A percentile compares a stretch with the other conserved stretches of the same genome.
Evolutionary conservation across 1,140 invertebrate genomes (phyloP).

Genomic region (Psix sp.): DNA sequence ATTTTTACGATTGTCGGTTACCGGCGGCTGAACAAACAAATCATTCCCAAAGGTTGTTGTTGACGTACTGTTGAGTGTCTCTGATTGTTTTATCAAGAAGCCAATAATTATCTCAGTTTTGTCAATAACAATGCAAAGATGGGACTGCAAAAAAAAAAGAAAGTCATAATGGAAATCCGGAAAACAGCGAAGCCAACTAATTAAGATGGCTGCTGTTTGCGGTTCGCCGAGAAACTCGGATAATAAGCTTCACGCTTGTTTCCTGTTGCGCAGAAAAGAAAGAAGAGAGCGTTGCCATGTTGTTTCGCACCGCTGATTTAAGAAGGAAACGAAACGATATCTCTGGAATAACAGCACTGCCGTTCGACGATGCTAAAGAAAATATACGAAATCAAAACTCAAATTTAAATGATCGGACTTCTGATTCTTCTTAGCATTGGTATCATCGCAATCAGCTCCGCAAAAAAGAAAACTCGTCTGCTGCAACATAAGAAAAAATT

Average conservation of each 20-base stretch:
- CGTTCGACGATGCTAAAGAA: conserved; percentile 27
- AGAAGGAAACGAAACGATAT: conserved; percentile 59
- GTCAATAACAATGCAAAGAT: conserved; percentile 17
- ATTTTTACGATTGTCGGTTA: no score
- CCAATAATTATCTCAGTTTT: conserved; percentile 13
- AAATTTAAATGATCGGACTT: conserved; percentile 27
- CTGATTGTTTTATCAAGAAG: conserved; percentile 10
- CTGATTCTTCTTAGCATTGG: background rate
- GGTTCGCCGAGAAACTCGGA: conserved; percentile 58
- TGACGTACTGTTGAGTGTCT: no score
- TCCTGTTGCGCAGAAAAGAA: conserved; percentile 61
- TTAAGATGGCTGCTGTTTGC: conserved; percentile 59
- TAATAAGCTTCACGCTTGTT: conserved; percentile 62
- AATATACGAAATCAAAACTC: conserved; percentile 36
- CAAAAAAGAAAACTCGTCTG: no score
- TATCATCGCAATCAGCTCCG: no score
- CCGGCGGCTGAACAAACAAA: no score
- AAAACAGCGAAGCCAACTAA: conserved; percentile 55
- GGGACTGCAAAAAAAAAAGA: conserved; percentile 34
- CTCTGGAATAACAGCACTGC: conserved; percentile 47
- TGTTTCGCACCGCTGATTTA: conserved; percentile 59
- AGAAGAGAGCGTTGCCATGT: conserved; percentile 58
- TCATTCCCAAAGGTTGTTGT: no score
- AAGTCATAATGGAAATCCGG: conserved; percentile 57
- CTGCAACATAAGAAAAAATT: no score